A percentile compares a stretch with the other conserved stretches of the same genome.
phyloP scores from a whole-genome alignment of 2,113 vertebrate species.

The Columba livia region DNA sequence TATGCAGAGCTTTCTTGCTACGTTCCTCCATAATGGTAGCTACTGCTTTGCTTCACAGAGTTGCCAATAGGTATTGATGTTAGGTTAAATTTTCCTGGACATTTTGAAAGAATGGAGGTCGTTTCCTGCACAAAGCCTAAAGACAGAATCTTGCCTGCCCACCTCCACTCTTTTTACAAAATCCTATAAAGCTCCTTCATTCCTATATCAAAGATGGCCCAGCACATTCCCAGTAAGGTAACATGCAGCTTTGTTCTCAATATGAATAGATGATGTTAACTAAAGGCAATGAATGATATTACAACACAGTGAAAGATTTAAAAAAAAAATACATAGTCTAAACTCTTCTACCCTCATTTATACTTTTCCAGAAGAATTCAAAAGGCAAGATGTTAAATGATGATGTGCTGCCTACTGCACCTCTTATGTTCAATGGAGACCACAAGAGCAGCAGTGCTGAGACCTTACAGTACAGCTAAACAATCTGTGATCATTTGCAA shows the following conservation, averaged over 20 bases:
- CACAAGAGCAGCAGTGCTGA: rapidly evolving
- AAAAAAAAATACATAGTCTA: neutral
- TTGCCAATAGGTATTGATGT: neutral
- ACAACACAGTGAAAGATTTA: neutral
- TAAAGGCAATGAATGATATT: neutral
- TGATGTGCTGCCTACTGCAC: neutral
- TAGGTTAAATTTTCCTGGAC: neutral
- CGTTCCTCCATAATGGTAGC: neutral
- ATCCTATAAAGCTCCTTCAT: neutral
- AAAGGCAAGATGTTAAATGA: neutral
- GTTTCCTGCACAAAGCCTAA: neutral
- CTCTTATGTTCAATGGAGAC: neutral
- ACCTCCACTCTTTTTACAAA: neutral
- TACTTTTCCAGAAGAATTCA: neutral
- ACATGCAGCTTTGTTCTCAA: neutral
- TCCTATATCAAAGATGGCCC: neutral
- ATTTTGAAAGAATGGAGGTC: neutral
- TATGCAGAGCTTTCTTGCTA: neutral
- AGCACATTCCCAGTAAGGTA: neutral
- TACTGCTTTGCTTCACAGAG: neutral
- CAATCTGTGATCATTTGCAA: neutral
- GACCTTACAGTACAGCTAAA: rapidly evolving
- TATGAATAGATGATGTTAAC: neutral
- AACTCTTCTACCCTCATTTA: neutral
- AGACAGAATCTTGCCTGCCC: neutral